Percentiles rank a stretch among this genome's conserved stretches.
phyloP scores from a whole-genome alignment of 2,113 vertebrate genomes.

The Rhizomys pruinosus region DNA sequence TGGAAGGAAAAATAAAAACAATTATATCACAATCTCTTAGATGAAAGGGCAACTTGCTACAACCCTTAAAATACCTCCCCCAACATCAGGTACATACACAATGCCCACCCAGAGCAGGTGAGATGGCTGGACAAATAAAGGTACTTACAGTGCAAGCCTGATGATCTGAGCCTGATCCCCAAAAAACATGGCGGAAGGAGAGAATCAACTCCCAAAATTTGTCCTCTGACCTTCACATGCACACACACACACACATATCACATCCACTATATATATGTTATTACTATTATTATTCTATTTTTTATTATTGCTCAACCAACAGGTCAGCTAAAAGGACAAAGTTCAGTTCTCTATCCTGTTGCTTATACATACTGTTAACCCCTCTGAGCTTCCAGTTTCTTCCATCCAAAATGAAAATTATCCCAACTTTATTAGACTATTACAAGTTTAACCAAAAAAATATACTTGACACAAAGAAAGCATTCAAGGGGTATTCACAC shows the following conservation, averaged over 20 bases:
- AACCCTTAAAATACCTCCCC: neutral
- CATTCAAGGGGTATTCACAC: neutral
- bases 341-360: neutral
- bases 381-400: neutral
- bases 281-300: too few relatives aligned
- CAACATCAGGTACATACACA: neutral
- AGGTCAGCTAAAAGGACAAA: neutral
- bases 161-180: too few relatives aligned
- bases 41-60: neutral
- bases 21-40: neutral
- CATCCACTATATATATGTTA: too few relatives aligned
- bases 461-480: neutral
- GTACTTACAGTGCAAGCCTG: too few relatives aligned
- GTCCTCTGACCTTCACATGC: too few relatives aligned
- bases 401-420: neutral
- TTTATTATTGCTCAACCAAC: neutral
- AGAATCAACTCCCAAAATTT: too few relatives aligned
- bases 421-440: neutral
- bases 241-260: too few relatives aligned
- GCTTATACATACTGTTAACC: neutral
- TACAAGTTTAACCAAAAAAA: constrained; percentile 30
- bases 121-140: too few relatives aligned
- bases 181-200: too few relatives aligned
- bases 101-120: too few relatives aligned
- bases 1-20: neutral